Conservation (phyloP, 2,113 vertebrate genomes). For the Piprites chloris region DNA sequence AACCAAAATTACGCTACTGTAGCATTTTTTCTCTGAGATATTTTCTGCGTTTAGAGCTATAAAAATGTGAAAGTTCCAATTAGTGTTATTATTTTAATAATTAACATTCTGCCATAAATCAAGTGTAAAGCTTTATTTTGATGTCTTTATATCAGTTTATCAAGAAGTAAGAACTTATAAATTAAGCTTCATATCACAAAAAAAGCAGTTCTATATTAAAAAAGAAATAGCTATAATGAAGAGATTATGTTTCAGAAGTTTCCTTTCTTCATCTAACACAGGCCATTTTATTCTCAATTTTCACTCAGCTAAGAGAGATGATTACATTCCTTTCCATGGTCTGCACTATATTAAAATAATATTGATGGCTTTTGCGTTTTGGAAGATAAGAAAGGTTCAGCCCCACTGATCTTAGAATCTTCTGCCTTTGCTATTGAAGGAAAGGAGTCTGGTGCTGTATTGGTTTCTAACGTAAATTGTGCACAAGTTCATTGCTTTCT, state of each 20-base stretch:
- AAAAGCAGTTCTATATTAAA: not conserved
- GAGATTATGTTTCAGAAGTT: not conserved
- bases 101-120: not conserved
- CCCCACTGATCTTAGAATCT: not conserved
- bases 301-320: not conserved
- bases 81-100: not conserved
- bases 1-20: not conserved
- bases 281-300: not conserved
- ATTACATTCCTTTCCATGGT: not conserved
- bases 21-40: not conserved
- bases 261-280: not conserved
- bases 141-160: not conserved
- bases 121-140: not conserved
- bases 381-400: not conserved
- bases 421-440: not conserved
- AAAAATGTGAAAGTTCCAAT: not conserved
- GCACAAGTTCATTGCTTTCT: not conserved
- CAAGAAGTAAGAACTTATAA: not conserved
- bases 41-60: not conserved
- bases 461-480: not conserved
- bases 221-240: not conserved
- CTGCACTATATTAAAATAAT: not conserved
- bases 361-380: not conserved
- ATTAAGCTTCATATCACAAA: not conserved
- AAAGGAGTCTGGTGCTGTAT: not conserved